Conservation (phyloP, 2,888 invertebrate genomes). For the Phalangium opilio region DNA sequence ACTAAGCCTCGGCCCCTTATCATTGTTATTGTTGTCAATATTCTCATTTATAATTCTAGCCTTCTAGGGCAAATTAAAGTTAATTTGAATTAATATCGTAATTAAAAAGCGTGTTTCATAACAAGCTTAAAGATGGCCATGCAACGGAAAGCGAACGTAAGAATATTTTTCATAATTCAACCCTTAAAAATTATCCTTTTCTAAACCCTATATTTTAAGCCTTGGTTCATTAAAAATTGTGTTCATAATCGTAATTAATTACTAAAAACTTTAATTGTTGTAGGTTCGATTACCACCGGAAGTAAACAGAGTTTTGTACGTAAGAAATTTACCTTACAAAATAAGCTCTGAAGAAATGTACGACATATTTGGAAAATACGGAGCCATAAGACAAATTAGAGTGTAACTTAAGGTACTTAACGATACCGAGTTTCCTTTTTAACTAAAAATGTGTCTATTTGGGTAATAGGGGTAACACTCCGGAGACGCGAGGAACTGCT, state of each 20-base stretch:
- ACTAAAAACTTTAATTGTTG: not conserved
- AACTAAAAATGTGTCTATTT: constrained; percentile 4
- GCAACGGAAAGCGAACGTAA: constrained; percentile 3
- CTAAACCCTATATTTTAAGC: no score
- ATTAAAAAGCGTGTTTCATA: no score
- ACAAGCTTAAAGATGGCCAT: constrained; percentile 1
- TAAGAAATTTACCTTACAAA: constrained; percentile 95
- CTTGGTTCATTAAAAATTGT: no score
- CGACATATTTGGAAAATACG: constrained; percentile 99
- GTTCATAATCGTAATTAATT: no score
- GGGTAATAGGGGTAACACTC: constrained; percentile 69
- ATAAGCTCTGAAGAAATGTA: constrained; percentile 99
- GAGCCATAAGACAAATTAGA: constrained; percentile 94
- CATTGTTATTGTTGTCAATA: no score
- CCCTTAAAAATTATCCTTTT: no score
- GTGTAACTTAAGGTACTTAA: constrained; percentile 59
- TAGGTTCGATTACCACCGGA: constrained; percentile 95
- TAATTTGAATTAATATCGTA: no score
- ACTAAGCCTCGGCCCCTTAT: no score
- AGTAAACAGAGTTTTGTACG: constrained; percentile 90
- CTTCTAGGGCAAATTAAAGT: no score
- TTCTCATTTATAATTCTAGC: no score
- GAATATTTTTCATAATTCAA: not conserved
- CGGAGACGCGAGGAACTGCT: constrained; percentile 94
- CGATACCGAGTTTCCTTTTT: constrained; percentile 7